phyloP scores from a whole-genome alignment of 2,113 vertebrate genomes.

The Istiophorus platypterus region DNA sequence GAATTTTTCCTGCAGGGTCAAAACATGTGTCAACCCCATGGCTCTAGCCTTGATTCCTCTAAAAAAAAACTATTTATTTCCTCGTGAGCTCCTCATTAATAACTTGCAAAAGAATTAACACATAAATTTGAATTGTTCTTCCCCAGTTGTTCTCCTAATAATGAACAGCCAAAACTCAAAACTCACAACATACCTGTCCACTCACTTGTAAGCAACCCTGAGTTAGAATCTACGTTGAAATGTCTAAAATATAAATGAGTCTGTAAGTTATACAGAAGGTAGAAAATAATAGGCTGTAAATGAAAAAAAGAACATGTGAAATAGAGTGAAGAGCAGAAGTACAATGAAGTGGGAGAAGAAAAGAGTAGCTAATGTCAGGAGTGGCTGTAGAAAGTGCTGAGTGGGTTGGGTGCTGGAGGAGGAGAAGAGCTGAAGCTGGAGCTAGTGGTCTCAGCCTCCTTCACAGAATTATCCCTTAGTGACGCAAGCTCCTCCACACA shows the following conservation, averaged over 20 bases:
- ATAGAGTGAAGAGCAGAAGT: conserved; percentile 34
- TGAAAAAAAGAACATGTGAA: conserved; percentile 39
- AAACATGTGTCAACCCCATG: not conserved
- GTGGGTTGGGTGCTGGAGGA: conserved; percentile 71
- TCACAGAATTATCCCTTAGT: conserved; percentile 81
- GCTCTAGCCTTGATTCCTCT: not conserved
- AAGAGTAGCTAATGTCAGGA: conserved; percentile 68
- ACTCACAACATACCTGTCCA: not conserved
- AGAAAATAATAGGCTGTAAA: conserved; percentile 27
- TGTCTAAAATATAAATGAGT: conserved; percentile 16
- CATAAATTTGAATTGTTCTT: not conserved
- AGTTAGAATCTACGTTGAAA: not conserved
- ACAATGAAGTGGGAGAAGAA: conserved; percentile 59
- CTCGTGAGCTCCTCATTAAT: not conserved
- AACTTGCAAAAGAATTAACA: not conserved
- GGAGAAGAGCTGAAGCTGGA: conserved; percentile 70
- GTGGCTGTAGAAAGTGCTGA: conserved; percentile 70
- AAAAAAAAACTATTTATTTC: not conserved
- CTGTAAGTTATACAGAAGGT: conserved; percentile 15
- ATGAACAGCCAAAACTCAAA: not conserved
- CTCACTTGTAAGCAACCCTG: not conserved
- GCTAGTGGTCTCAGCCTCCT: conserved; percentile 76
- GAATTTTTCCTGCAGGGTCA: not conserved
- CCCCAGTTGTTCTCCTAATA: not conserved
- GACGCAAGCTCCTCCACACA: conserved; percentile 84